phyloP scores from a whole-genome alignment of 53 echinoderm and acorn worm species.

The Paracentrotus lividus region DNA sequence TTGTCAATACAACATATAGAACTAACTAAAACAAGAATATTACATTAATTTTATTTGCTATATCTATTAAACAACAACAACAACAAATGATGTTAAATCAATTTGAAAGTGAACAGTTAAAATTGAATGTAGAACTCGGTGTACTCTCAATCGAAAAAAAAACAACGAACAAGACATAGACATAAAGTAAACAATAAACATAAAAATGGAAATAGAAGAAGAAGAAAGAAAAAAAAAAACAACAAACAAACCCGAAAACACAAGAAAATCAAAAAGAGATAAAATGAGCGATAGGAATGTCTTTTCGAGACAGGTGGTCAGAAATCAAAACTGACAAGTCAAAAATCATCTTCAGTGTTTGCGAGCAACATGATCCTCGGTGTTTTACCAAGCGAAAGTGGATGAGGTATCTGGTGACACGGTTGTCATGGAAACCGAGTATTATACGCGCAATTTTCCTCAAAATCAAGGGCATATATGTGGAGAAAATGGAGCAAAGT shows the following conservation, averaged over 20 bases:
- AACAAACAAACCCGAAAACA: no score
- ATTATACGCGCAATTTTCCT: constrained; percentile 1
- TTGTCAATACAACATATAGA: no score
- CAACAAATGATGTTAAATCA: no score
- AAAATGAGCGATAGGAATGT: background rate
- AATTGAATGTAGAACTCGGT: no score
- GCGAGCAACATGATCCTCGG: background rate
- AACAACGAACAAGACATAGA: background rate
- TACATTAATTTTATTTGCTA: no score
- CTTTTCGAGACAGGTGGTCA: background rate
- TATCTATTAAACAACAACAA: no score
- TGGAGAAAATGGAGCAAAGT: background rate
- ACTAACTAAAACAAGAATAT: no score
- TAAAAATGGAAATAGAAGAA: background rate
- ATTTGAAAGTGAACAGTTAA: no score
- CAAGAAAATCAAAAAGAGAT: no score
- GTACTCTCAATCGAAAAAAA: no score
- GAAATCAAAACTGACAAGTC: constrained; percentile 13
- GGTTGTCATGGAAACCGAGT: background rate
- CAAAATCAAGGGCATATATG: background rate
- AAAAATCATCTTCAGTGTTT: background rate
- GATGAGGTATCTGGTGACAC: constrained; percentile 18
- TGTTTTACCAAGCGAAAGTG: background rate
- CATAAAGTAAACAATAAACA: background rate
- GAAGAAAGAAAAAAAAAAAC: background rate